phyloP scores from a whole-genome alignment of 2,888 invertebrate species.

The Belgica antarctica region DNA sequence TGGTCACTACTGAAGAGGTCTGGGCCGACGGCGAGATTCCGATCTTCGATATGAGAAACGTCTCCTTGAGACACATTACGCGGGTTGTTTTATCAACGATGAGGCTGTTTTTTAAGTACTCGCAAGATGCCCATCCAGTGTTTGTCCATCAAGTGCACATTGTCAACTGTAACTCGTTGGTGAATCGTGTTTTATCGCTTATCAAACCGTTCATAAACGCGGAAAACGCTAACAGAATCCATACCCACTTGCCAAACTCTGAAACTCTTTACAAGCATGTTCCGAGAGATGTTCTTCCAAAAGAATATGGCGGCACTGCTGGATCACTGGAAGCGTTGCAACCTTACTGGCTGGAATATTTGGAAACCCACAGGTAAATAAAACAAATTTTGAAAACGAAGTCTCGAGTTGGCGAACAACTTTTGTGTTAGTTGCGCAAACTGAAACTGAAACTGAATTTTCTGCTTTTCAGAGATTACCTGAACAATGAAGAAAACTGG shows the following conservation, averaged over 20 bases:
- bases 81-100: conserved; percentile 64
- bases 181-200: conserved; percentile 63
- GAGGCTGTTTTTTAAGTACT: conserved; percentile 63
- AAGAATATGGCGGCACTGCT: conserved; percentile 67
- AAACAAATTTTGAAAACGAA: conserved; percentile 16
- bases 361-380: background rate
- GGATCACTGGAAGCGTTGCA: conserved; percentile 60
- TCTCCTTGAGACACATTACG: conserved; percentile 63
- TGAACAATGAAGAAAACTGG: conserved; percentile 16
- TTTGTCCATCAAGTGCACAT: conserved; percentile 65
- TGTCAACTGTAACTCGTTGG: conserved; percentile 63
- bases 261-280: conserved; percentile 65
- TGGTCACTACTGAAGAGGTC: conserved; percentile 59
- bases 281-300: conserved; percentile 63
- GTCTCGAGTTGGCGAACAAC: background rate
- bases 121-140: conserved; percentile 61
- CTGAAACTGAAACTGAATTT: background rate
- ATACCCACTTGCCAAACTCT: conserved; percentile 65
- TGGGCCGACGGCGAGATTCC: conserved; percentile 68
- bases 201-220: conserved; percentile 67
- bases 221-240: conserved; percentile 62
- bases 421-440: too few species aligned
- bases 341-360: conserved; percentile 50
- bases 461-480: conserved; percentile 9
- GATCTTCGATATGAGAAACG: conserved; percentile 68